Evolutionary conservation across 2,797 vertebrate species (phyloP), one percentile per base, ranked within the genome.

Genomic region (Amblyraja radiata): DNA sequence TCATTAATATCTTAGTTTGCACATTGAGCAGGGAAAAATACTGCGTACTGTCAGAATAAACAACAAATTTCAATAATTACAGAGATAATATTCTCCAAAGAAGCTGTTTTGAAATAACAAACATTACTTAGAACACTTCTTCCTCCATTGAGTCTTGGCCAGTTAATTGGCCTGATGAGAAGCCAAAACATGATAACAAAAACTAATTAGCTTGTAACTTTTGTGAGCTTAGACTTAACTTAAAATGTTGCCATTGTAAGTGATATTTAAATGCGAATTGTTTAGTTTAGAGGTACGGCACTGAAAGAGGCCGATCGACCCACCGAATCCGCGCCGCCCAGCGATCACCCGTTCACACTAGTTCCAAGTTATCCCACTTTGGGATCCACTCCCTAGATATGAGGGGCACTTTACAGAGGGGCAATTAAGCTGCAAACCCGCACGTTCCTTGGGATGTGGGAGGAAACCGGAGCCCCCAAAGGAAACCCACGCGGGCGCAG

Each of bases 131-230:
- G 74, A 76, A 92, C 90, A 58, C 73, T 76, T 28, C 39, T 91
- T 68, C 94, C 95, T 95, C 94, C 94, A 95, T 95, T 94, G 94
- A 84, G 95, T 94, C 93, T 94, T 95, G 95, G 95, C 94, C 94
- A 95, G 94, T 95, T 96, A 96, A 97, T 97, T 96, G 95, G 94
- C 94, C 94, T 94, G 94, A 77, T n/a, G 93, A 95, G 93, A 93
- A 95, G 95, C 11, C 54, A 54, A 25, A 92, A 74, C 36, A 95
- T 94, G 93, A 84, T 76, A 94, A 93, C 94, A 95, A 94, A 94
- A 94, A 94, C 95, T 96, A 96, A 96, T 97, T 96, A 96, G 95
- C 95, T 95, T 94, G 94, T 93, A 95, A 93, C 93, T 94, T 94
- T 93, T 25, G 65, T 94, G 94, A 94, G 95, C 94, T 94, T 95